These are phyloP conservation scores for Melanotaenia trifasciata DNA, from an alignment of 2,797 vertebrate species.

Conservation along the genomic window DNA sequence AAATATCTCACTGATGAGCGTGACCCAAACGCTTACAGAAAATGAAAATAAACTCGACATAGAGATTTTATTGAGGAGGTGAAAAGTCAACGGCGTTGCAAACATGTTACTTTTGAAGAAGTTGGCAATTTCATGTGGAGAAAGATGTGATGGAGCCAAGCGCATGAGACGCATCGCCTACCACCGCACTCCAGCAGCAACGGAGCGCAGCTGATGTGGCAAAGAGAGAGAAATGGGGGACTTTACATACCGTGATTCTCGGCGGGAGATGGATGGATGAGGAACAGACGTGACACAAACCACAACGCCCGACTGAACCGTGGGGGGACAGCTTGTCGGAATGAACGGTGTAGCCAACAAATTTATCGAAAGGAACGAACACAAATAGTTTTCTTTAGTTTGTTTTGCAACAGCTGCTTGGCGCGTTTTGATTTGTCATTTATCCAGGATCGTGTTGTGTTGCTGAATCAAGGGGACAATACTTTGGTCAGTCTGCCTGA, in stretches of 20 bases:
- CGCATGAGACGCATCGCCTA: constrained; percentile 8
- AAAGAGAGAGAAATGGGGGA: constrained; percentile 23
- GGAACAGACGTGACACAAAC: constrained; percentile 54
- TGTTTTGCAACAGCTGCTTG: neutral
- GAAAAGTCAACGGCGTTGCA: constrained; percentile 28
- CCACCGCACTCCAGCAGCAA: constrained; percentile 23
- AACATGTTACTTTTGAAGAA: constrained; percentile 60
- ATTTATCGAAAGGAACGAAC: constrained; percentile 11
- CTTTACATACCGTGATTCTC: constrained; percentile 49
- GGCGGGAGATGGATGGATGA: constrained; percentile 57
- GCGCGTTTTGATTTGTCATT: constrained; percentile 13
- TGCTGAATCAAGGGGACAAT: neutral
- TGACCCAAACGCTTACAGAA: constrained; percentile 6
- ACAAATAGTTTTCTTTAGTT: neutral
- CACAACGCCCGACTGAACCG: constrained; percentile 34
- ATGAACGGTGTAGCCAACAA: constrained; percentile 13
- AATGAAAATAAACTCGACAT: neutral
- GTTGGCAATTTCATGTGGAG: constrained; percentile 33
- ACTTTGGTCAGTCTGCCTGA: neutral
- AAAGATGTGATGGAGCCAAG: constrained; percentile 17
- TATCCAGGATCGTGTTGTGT: constrained; percentile 7
- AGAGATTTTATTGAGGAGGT: constrained; percentile 1
- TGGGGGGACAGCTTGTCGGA: constrained; percentile 27
- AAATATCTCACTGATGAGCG: neutral
- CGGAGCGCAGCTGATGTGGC: constrained; percentile 60